These are phyloP conservation scores for Genyomyrus donnyi DNA, from an alignment of 2,113 vertebrate species.

Conservation along the genomic window DNA sequence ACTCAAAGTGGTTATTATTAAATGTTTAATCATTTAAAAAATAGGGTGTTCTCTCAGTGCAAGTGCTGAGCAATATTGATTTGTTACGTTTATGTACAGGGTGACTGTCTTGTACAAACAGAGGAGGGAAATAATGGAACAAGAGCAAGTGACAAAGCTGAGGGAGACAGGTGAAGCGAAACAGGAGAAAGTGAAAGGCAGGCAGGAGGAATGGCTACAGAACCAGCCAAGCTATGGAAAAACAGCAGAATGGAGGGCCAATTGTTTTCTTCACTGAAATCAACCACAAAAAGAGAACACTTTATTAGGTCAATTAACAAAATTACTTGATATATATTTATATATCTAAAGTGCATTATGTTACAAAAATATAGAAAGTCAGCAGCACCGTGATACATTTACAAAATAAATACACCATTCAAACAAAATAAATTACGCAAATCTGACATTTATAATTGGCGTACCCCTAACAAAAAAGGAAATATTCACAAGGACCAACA, in stretches of 20 bases:
- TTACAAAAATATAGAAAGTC: slow-evolving; percentile 91
- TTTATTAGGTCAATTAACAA: slow-evolving; percentile 42
- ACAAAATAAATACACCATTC: slow-evolving; percentile 96
- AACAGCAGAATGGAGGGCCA: slow-evolving; percentile 24
- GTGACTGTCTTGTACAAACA: slow-evolving; percentile 35
- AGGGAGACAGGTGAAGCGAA: neutral
- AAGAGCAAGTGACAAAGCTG: neutral
- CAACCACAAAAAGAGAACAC: slow-evolving; percentile 48
- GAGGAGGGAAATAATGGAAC: neutral
- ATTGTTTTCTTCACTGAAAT: slow-evolving; percentile 52
- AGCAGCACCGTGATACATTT: slow-evolving; percentile 94
- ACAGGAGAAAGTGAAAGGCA: neutral
- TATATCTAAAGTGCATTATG: slow-evolving; percentile 98
- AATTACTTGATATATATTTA: slow-evolving; percentile 76
- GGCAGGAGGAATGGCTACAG: neutral
- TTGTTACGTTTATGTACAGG: slow-evolving; percentile 49
- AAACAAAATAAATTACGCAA: slow-evolving; percentile 86
- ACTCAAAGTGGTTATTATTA: slow-evolving; percentile 37
- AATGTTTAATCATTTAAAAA: slow-evolving; percentile 63
- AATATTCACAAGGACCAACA: slow-evolving; percentile 60
- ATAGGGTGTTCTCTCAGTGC: slow-evolving; percentile 62
- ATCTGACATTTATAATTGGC: slow-evolving; percentile 52
- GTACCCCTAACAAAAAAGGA: slow-evolving; percentile 46
- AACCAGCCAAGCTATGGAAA: neutral
- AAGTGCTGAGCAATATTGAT: slow-evolving; percentile 50